These are phyloP conservation scores for Oncorhynchus masou DNA, from an alignment of 2,113 vertebrate species.

Conservation along the genomic window DNA sequence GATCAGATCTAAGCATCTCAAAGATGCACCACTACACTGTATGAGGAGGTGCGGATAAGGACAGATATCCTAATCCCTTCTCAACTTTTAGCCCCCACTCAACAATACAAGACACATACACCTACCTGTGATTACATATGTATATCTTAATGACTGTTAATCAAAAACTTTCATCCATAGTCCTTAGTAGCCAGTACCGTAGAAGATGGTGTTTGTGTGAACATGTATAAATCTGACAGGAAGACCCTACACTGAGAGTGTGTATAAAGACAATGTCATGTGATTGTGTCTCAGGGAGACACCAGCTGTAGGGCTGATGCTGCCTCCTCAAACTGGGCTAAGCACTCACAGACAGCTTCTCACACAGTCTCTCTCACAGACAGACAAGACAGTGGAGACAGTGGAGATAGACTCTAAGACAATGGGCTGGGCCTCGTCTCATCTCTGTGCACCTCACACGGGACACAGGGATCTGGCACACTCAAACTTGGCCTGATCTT, in stretches of 20 bases:
- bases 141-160: background rate
- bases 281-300: conserved; percentile 42
- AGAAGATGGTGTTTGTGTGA: conserved; percentile 24
- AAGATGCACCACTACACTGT: no score
- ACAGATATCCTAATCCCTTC: background rate
- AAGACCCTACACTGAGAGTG: conserved; percentile 58
- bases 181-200: conserved; percentile 28
- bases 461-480: conserved; percentile 45
- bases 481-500: conserved; percentile 61
- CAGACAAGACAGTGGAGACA: conserved; percentile 2
- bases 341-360: no score
- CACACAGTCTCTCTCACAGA: conserved; percentile 27
- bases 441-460: conserved; percentile 48
- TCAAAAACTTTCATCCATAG: no score
- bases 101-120: background rate
- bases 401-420: conserved; percentile 45
- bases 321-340: no score
- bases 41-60: no score
- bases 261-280: background rate
- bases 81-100: background rate
- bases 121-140: background rate
- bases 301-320: conserved; percentile 51
- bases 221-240: conserved; percentile 24
- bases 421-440: conserved; percentile 36
- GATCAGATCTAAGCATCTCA: background rate